Percentiles rank a stretch among this genome's conserved stretches.
phyloP scores from a whole-genome alignment of 2,797 vertebrate species.

The Myripristis murdjan region DNA sequence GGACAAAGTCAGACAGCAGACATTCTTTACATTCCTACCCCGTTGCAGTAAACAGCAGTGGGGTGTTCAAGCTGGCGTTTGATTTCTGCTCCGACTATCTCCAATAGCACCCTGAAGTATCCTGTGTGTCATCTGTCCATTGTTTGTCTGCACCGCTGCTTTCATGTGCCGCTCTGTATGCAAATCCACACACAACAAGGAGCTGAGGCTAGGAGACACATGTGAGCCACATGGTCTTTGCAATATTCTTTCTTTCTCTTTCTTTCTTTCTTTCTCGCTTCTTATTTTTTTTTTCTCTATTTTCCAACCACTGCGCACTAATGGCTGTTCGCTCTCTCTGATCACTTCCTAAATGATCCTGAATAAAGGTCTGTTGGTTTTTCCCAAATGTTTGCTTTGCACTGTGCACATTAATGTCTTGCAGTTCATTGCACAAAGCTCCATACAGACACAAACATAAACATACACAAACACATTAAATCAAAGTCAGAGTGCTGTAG shows the following conservation, averaged over 20 bases:
- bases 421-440: slow-evolving; percentile 28
- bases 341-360: slow-evolving; percentile 16
- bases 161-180: slow-evolving; percentile 67
- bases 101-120: slow-evolving; percentile 51
- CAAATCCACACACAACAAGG: slow-evolving; percentile 49
- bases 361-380: background rate
- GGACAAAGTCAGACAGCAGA: slow-evolving; percentile 77
- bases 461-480: slow-evolving; percentile 20
- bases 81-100: slow-evolving; percentile 56
- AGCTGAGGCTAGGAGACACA: slow-evolving; percentile 54
- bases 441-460: background rate
- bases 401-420: background rate
- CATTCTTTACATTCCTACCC: slow-evolving; percentile 82
- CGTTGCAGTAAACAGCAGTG: slow-evolving; percentile 75
- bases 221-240: slow-evolving; percentile 71
- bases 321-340: slow-evolving; percentile 30
- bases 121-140: slow-evolving; percentile 62
- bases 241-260: background rate
- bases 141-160: slow-evolving; percentile 60
- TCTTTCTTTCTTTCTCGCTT: slow-evolving; percentile 14
- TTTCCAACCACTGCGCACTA: slow-evolving; percentile 40
- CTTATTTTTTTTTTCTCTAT: slow-evolving; percentile 7
- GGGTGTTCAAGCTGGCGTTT: slow-evolving; percentile 57
- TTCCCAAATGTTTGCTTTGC: slow-evolving; percentile 44
- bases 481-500: slow-evolving; percentile 22